Evolutionary conservation across 1,140 invertebrate species (phyloP), one percentile per base, ranked within the genome.

Genomic region (Harpegnathos saltator): DNA sequence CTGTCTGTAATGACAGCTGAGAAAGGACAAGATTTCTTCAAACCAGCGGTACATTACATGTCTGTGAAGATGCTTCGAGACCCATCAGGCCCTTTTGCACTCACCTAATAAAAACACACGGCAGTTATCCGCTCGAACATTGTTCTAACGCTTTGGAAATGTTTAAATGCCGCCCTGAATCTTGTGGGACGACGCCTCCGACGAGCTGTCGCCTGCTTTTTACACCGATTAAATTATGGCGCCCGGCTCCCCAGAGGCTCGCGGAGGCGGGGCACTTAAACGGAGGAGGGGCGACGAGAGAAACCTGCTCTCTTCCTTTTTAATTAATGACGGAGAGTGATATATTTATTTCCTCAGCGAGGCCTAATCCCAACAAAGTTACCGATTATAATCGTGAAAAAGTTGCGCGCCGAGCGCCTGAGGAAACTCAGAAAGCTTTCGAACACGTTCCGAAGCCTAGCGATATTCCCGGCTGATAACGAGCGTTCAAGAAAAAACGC

Each of bases 171-270:
- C 2, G 22, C 2, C n/a, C 4, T n/a, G 12, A n/a, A 19, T 17
- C 24, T n/a, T n/a, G n/a, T n/a, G 38, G 9, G 38, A 26, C n/a
- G 12, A 11, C 11, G 11, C 38, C 61, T 22, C 38, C 33, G 24
- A 66, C 56, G 17, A 17, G 54, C 38, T n/a, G n/a, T 61, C 24
- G n/a, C 12, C 26, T 24, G n/a, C 5, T 17, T 38, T 24, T 66
- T 56, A 44, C n/a, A 77, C 9, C 14, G 48, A 63, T 75, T 65
- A 65, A 78, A 78, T 78, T 58, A 24, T 4, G 24, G 24, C 44
- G 19, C 17, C 4, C 29, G 19, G 19, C 29, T 17, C 12, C 3
- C 26, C 19, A 1, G 15, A 19, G 11, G 5, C 17, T 50, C 12
- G 29, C 29, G 38, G n/a, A n/a, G n/a, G 19, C n/a, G 24, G 17